Conservation (phyloP, 2,888 invertebrate genomes). For the Chymomyza amoena region DNA sequence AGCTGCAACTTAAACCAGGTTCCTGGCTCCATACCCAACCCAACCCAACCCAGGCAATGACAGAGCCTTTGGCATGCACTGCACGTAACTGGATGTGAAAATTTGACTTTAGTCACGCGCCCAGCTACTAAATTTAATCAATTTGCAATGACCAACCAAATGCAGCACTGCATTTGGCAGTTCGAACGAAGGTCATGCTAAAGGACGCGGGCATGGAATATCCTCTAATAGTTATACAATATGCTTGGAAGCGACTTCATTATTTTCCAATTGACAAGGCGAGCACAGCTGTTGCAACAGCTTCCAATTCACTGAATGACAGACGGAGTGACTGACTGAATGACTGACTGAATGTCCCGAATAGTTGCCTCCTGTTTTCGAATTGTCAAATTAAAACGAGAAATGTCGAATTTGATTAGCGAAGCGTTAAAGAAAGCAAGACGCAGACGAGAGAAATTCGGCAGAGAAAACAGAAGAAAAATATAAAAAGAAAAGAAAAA, state of each 20-base stretch:
- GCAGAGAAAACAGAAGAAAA: constrained; percentile 1
- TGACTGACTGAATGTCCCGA: background rate
- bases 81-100: constrained; percentile 27
- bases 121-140: constrained; percentile 63
- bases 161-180: background rate
- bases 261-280: constrained; percentile 70
- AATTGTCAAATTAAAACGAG: constrained; percentile 72
- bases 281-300: constrained; percentile 58
- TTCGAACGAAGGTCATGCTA: constrained; percentile 37
- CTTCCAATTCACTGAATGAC: background rate
- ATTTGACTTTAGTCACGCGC: constrained; percentile 56
- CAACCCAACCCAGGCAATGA: background rate
- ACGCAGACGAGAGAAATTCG: background rate
- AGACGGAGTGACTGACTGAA: background rate
- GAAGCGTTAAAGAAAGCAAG: constrained; percentile 55
- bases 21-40: background rate
- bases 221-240: background rate
- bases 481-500: constrained; percentile 36
- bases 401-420: constrained; percentile 74
- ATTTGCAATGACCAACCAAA: constrained; percentile 30
- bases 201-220: background rate
- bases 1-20: background rate
- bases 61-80: constrained; percentile 20
- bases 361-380: constrained; percentile 44
- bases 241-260: constrained; percentile 41